These are phyloP conservation scores for Anableps anableps DNA, from an alignment of 2,797 vertebrate genomes.

Conservation along the genomic window DNA sequence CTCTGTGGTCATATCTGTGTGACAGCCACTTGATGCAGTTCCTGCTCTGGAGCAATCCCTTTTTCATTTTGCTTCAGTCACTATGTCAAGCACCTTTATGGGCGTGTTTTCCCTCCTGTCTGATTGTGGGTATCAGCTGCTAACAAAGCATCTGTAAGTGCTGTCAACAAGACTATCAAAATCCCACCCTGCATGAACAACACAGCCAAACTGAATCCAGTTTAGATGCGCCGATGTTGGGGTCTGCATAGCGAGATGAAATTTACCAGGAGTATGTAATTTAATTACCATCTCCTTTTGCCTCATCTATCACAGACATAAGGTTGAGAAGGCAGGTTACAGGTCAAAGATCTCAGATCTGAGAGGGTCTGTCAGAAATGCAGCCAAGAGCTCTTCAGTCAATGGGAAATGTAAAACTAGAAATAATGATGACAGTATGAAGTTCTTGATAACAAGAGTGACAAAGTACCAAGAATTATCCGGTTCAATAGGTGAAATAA, in stretches of 20 bases:
- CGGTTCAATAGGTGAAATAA: neutral
- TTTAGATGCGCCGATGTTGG: constrained; percentile 38
- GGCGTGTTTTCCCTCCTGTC: constrained; percentile 24
- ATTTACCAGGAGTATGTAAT: constrained; percentile 47
- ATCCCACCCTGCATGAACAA: constrained; percentile 31
- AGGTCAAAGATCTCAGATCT: constrained; percentile 56
- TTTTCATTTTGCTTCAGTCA: constrained; percentile 18
- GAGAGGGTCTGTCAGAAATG: constrained; percentile 32
- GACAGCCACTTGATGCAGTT: constrained; percentile 1
- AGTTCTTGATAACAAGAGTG: neutral
- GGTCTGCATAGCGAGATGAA: constrained; percentile 36
- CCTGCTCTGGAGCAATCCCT: neutral
- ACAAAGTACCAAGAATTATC: neutral
- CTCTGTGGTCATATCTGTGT: neutral
- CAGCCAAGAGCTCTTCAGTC: constrained; percentile 21
- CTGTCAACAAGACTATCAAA: constrained; percentile 28
- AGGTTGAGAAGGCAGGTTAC: constrained; percentile 51
- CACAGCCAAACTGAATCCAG: constrained; percentile 34
- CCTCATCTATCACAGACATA: constrained; percentile 57
- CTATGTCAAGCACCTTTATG: constrained; percentile 17
- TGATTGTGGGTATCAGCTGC: constrained; percentile 34
- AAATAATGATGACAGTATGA: constrained; percentile 4
- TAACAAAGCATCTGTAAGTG: constrained; percentile 30
- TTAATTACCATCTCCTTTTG: constrained; percentile 56
- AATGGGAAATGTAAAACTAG: constrained; percentile 35